These are phyloP conservation scores for Copidosoma aretas DNA, from an alignment of 2,888 invertebrate species.

Conservation along the genomic window DNA sequence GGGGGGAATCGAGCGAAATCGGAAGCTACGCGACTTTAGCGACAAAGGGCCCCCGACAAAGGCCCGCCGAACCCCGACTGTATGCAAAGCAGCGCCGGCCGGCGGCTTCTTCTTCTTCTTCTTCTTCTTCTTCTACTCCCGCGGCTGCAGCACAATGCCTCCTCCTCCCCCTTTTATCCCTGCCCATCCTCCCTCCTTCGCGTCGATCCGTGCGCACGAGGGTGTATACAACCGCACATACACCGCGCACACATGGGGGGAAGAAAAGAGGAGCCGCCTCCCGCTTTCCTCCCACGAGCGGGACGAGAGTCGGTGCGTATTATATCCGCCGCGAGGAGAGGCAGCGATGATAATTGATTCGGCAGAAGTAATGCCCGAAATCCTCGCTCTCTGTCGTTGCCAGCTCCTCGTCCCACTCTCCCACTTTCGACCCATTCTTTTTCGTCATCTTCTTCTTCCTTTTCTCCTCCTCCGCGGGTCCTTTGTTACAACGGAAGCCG, in stretches of 20 bases:
- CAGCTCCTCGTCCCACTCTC: too few relatives aligned
- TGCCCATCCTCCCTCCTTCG: background rate
- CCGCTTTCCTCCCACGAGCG: background rate
- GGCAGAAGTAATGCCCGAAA: too few relatives aligned
- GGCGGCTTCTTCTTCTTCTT: background rate
- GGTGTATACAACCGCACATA: too few relatives aligned
- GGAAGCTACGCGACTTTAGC: background rate
- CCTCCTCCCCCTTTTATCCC: background rate
- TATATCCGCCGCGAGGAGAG: background rate
- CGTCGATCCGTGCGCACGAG: too few relatives aligned
- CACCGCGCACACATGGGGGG: too few relatives aligned
- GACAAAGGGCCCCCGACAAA: conserved; percentile 4
- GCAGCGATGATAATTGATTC: too few relatives aligned
- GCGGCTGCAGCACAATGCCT: background rate
- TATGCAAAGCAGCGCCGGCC: conserved; percentile 20
- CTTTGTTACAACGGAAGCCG: too few relatives aligned
- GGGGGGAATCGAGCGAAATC: background rate
- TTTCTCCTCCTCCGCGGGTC: too few relatives aligned
- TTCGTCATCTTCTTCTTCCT: too few relatives aligned
- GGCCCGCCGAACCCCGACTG: conserved; percentile 16
- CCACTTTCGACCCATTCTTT: too few relatives aligned
- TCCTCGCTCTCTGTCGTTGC: too few relatives aligned
- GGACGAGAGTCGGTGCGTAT: background rate
- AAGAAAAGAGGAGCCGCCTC: too few relatives aligned
- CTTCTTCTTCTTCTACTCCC: background rate